These are phyloP conservation scores for Andricus grossulariae DNA, from an alignment of 1,140 invertebrate genomes.

Conservation along the genomic window DNA sequence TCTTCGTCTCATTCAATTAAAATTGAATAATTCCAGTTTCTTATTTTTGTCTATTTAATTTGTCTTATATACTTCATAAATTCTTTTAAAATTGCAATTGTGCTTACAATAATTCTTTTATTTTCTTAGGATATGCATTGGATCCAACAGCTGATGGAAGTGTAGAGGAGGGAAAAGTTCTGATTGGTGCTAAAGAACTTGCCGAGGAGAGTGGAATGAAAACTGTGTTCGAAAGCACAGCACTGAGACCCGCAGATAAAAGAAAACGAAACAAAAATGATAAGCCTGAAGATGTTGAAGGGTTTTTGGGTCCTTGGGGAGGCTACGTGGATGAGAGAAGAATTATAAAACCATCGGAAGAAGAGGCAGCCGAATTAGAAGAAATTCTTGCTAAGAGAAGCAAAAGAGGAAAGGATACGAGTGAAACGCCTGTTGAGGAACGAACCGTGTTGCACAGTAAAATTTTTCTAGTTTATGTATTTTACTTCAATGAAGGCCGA, in stretches of 20 bases:
- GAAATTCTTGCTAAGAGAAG: conserved; percentile 96
- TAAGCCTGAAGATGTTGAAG: conserved; percentile 93
- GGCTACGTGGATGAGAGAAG: conserved; percentile 93
- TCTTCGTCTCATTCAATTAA: too few relatives aligned
- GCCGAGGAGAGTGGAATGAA: conserved; percentile 83
- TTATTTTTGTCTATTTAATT: too few relatives aligned
- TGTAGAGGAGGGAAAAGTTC: conserved; percentile 78
- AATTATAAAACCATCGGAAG: conserved; percentile 91
- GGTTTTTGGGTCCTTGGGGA: conserved; percentile 98
- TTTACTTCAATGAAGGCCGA: conserved; percentile 20
- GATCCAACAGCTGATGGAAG: conserved; percentile 91
- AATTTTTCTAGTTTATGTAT: conserved; percentile 54
- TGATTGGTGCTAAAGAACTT: conserved; percentile 82
- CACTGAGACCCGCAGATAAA: conserved; percentile 85
- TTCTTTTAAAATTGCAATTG: not conserved
- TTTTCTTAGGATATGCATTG: conserved; percentile 88
- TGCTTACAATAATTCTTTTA: not conserved
- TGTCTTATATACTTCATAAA: not conserved
- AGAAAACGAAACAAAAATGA: conserved; percentile 94
- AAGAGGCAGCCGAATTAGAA: conserved; percentile 94
- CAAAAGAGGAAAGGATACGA: conserved; percentile 87
- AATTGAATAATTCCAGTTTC: too few relatives aligned
- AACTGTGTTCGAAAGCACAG: conserved; percentile 92
- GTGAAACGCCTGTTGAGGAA: conserved; percentile 96
- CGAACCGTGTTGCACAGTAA: conserved; percentile 96